Evolutionary conservation across 2,888 invertebrate genomes (phyloP).

Genomic region (Hedychridium roseum): DNA sequence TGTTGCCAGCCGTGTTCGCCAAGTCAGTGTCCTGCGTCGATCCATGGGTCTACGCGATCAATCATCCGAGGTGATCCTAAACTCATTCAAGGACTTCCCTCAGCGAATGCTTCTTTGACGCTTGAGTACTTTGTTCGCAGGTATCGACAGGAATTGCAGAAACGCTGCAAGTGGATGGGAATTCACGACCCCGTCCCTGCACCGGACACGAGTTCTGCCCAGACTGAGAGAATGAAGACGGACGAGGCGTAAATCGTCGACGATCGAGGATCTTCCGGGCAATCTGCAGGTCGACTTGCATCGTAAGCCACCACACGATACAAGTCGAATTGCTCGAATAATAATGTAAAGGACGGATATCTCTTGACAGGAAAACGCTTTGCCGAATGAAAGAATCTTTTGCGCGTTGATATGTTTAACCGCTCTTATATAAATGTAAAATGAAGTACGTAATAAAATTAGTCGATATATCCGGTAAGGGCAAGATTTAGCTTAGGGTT

Average conservation of each 20-base stretch:
- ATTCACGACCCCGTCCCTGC: slow-evolving; percentile 61
- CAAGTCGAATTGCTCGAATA: no score
- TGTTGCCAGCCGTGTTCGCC: slow-evolving; percentile 87
- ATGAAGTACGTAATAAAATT: no score
- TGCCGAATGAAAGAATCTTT: no score
- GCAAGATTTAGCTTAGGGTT: no score
- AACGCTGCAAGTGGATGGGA: slow-evolving; percentile 78
- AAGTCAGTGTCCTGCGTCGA: slow-evolving; percentile 91
- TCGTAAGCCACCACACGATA: no score
- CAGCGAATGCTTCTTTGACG: background rate
- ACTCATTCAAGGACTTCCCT: background rate
- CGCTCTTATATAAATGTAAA: no score
- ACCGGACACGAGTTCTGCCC: slow-evolving; percentile 47
- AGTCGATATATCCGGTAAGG: no score
- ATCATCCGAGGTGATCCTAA: slow-evolving; percentile 80
- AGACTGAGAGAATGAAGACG: slow-evolving; percentile 53
- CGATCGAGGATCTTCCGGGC: slow-evolving; percentile 10
- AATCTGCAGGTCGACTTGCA: no score
- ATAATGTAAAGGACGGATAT: no score
- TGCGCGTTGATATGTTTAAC: no score
- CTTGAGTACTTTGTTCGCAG: slow-evolving; percentile 25
- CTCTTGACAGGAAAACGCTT: no score
- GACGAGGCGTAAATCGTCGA: slow-evolving; percentile 52
- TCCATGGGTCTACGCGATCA: slow-evolving; percentile 90
- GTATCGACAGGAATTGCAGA: slow-evolving; percentile 78